phyloP scores from a whole-genome alignment of 2,888 invertebrate species.

The Oxyscelio sp. region DNA sequence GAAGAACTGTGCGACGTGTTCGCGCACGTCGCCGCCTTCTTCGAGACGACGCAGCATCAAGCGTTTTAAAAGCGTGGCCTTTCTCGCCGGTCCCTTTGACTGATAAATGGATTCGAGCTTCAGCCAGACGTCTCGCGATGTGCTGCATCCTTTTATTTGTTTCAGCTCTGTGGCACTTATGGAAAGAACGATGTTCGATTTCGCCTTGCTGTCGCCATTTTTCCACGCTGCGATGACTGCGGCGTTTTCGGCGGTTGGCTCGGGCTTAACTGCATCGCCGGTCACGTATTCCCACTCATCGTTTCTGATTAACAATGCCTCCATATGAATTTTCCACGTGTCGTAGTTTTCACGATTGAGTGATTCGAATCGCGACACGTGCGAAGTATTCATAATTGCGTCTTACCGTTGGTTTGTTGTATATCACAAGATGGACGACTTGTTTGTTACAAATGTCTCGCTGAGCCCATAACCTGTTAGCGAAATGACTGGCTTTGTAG shows the following conservation, averaged over 20 bases:
- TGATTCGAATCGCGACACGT: constrained; percentile 12
- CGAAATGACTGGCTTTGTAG: too few relatives aligned
- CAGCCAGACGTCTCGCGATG: constrained; percentile 9
- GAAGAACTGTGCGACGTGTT: too few relatives aligned
- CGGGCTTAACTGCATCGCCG: constrained; percentile 1
- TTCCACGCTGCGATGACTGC: not conserved
- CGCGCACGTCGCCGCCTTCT: too few relatives aligned
- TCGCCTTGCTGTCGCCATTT: constrained; percentile 11
- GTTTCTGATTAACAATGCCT: constrained; percentile 10
- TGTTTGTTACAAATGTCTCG: too few relatives aligned
- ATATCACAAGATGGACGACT: too few relatives aligned
- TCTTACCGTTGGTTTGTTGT: too few relatives aligned
- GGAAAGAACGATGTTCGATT: not conserved
- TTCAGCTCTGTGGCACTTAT: constrained; percentile 6
- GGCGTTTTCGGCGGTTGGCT: not conserved
- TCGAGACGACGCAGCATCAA: not conserved
- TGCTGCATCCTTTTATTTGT: constrained; percentile 12
- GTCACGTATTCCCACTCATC: constrained; percentile 18
- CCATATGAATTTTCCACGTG: constrained; percentile 28
- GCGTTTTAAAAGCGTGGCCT: not conserved
- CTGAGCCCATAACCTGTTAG: too few relatives aligned
- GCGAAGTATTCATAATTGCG: not conserved
- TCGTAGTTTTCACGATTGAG: constrained; percentile 24
- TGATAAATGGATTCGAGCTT: not conserved
- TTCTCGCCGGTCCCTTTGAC: too few relatives aligned